A percentile compares a stretch with the other conserved stretches of the same genome.
Evolutionary conservation across 2,113 vertebrate genomes (phyloP).

Genomic region (Paraplagusia blochii): DNA sequence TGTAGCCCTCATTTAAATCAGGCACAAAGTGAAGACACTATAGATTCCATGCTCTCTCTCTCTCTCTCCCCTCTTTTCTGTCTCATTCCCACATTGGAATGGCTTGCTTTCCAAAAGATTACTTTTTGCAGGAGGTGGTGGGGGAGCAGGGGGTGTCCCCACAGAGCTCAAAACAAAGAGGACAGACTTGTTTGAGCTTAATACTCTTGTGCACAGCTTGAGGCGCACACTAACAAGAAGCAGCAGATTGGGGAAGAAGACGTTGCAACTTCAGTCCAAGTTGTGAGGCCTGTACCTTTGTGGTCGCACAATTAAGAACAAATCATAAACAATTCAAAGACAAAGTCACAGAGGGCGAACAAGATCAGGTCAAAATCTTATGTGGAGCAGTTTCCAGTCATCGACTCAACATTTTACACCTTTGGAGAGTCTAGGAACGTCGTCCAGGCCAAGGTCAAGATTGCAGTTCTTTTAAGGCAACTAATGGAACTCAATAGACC

Average conservation of each 20-base stretch:
- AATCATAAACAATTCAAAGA: slow-evolving; percentile 29
- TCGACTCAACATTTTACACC: slow-evolving; percentile 27
- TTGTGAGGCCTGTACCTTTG: slow-evolving; percentile 54
- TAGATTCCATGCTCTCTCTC: slow-evolving; percentile 67
- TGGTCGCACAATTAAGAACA: slow-evolving; percentile 39
- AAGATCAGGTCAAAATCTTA: neutral
- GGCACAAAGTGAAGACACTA: slow-evolving; percentile 74
- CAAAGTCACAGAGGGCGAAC: slow-evolving; percentile 9
- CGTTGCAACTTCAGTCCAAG: slow-evolving; percentile 63
- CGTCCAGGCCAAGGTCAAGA: too few relatives aligned
- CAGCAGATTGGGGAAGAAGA: slow-evolving; percentile 40
- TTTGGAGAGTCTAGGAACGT: too few relatives aligned
- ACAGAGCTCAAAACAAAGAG: slow-evolving; percentile 75
- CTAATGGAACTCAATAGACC: too few relatives aligned
- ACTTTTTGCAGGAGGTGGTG: slow-evolving; percentile 50
- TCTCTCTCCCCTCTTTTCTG: neutral
- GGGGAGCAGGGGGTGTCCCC: slow-evolving; percentile 48
- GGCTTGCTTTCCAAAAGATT: slow-evolving; percentile 72
- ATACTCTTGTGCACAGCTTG: slow-evolving; percentile 65
- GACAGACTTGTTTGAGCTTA: slow-evolving; percentile 76
- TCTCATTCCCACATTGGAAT: slow-evolving; percentile 59
- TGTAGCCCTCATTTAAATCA: slow-evolving; percentile 77
- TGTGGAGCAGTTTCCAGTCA: slow-evolving; percentile 19
- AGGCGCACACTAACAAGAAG: slow-evolving; percentile 68
- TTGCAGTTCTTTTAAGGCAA: too few relatives aligned